Conservation (phyloP, 2,888 invertebrate species). For the Deroplatys truncata region DNA sequence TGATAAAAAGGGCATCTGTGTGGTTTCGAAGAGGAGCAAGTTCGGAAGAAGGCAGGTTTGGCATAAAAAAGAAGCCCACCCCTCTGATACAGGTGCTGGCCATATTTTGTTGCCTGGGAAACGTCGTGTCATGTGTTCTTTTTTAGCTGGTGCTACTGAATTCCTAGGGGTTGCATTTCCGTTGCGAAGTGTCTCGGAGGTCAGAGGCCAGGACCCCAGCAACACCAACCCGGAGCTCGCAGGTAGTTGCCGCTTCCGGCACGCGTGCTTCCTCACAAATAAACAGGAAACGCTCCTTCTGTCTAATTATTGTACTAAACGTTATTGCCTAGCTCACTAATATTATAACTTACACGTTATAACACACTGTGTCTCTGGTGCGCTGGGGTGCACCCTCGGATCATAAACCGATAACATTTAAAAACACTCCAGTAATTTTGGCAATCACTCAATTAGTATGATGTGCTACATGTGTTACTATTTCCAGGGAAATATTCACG, state of each 20-base stretch:
- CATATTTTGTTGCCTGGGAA: neutral
- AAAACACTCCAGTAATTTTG: no score
- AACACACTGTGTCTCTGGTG: no score
- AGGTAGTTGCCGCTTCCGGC: neutral
- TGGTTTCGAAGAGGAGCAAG: no score
- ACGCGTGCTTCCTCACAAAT: neutral
- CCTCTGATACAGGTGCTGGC: neutral
- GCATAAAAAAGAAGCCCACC: neutral
- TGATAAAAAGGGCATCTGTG: no score
- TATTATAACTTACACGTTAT: no score
- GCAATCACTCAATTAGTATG: no score
- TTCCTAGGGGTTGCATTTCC: neutral
- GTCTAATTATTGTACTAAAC: no score
- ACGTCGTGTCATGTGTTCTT: neutral
- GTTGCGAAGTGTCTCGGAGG: neutral
- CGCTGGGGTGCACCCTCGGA: no score
- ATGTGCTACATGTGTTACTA: no score
- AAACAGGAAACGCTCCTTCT: neutral
- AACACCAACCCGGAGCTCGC: neutral
- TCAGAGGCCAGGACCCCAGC: neutral
- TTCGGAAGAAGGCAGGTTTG: neutral
- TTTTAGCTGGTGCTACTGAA: neutral
- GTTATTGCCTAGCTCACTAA: no score
- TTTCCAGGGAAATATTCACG: no score
- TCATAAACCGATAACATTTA: no score